Evolutionary conservation across 2,113 vertebrate genomes (phyloP), one percentile per base, ranked within the genome.

Genomic region (Paedocypris sp.): DNA sequence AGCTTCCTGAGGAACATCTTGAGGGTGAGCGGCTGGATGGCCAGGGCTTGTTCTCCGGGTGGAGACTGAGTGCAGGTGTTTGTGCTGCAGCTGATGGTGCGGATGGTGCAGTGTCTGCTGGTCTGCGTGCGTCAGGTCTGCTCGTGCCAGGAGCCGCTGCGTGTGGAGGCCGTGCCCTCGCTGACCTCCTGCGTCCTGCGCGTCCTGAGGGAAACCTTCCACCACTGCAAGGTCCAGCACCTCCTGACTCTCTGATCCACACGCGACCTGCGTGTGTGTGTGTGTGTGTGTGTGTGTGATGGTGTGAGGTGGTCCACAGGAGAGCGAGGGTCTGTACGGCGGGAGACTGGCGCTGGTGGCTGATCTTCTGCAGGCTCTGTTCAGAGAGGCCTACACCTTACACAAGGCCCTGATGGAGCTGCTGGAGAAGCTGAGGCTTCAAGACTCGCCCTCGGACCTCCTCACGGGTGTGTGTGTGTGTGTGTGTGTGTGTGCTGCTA

Each of bases 361-460:
- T 20, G 93, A 99, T 70, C 82, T 95, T 58, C 84, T 99, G 0
- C 94, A 98, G 66, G 80, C 82, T 10, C 60, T 96, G 41, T 99
- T 98, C 69, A 98, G 92, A 67, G 91, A 90, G 54, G 89, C 92
- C 1, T 95, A 93, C 64, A 79, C 80, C 19, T 90, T 99, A 53
- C 93, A 99, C 66, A 99, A 95, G 56, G 80, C 85, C 32, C 75
- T 99, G 11, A 84, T 97, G 85, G 91, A 91, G 35, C 62, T 99
- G 2, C 65, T 98, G 66, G 93, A 95, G 64, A 79, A 68, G 63
- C 80, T 92, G 60, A 83, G 80, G 42, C 1, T 92, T 12, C 82
- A 72, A 16, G 78, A 79, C 70, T 70, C 53, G 5, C 73, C 82
- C n/a, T 51, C 76, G 39, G 75, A 81, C 54, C 79, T 93, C 73